These are phyloP conservation scores for Drosophila buzzatii DNA, from an alignment of 2,888 invertebrate genomes.

Conservation along the genomic window DNA sequence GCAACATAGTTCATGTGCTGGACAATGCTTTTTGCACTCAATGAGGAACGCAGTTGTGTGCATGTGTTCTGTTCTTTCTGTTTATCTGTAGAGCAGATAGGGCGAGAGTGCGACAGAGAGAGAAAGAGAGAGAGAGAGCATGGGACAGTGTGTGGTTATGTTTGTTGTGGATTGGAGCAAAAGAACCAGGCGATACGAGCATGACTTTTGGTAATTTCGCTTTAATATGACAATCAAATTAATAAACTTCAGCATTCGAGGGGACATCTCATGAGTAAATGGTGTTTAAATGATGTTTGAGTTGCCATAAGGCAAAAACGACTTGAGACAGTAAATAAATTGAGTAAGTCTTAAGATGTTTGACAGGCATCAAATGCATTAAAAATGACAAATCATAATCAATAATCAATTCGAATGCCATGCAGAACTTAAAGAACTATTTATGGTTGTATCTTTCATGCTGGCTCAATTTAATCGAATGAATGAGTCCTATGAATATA, in stretches of 20 bases:
- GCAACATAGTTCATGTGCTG: constrained; percentile 79
- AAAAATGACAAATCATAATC: too few relatives aligned
- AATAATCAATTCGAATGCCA: too few relatives aligned
- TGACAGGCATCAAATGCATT: too few relatives aligned
- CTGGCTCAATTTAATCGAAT: not conserved
- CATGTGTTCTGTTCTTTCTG: constrained; percentile 17
- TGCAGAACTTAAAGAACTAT: too few relatives aligned
- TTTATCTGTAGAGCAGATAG: not conserved
- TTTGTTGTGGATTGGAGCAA: constrained; percentile 6
- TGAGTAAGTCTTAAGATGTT: too few relatives aligned
- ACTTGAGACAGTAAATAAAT: too few relatives aligned
- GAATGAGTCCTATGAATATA: too few relatives aligned
- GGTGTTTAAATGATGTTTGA: not conserved
- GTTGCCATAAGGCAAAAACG: too few relatives aligned
- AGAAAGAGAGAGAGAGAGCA: not conserved
- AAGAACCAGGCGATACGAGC: constrained; percentile 25
- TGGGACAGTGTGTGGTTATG: not conserved
- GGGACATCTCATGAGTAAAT: not conserved
- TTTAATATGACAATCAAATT: constrained; percentile 65
- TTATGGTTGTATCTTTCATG: not conserved
- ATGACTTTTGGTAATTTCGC: constrained; percentile 61
- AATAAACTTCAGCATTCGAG: not conserved
- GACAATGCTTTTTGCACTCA: constrained; percentile 79
- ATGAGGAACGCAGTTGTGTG: constrained; percentile 54
- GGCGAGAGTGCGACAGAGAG: not conserved